A percentile compares a stretch with the other conserved stretches of the same genome.
Evolutionary conservation across 2,797 vertebrate species (phyloP).

Genomic region (Threskiornis aethiopicus): DNA sequence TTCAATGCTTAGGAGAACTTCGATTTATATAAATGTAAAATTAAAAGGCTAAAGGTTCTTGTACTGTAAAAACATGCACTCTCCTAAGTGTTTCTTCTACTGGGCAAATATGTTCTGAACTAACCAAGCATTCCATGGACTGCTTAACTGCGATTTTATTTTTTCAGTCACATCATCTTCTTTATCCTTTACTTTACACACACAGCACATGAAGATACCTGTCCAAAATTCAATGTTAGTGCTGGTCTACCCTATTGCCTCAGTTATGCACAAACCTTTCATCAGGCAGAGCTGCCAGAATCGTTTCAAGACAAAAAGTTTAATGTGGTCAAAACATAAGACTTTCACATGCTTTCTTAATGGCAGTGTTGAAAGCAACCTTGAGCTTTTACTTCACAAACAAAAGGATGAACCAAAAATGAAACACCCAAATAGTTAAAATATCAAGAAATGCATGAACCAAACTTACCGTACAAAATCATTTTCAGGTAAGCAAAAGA

Average conservation of each 20-base stretch:
- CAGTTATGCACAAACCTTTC: not conserved
- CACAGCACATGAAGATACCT: rapidly evolving
- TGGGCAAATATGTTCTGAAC: not conserved
- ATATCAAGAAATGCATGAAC: not conserved
- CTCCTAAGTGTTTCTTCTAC: not conserved
- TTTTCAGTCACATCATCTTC: not conserved
- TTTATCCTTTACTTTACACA: not conserved
- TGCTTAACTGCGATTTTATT: not conserved
- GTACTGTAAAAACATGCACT: not conserved
- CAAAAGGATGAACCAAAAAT: not conserved
- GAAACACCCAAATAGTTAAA: not conserved
- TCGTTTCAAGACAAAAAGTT: not conserved
- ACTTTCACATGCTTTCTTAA: not conserved
- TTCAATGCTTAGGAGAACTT: not conserved
- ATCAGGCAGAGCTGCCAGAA: not conserved
- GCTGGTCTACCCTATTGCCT: not conserved
- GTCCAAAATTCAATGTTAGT: not conserved
- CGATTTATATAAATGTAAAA: not conserved
- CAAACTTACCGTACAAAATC: not conserved
- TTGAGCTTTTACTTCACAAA: not conserved
- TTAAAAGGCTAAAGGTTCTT: not conserved
- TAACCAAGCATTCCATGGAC: not conserved
- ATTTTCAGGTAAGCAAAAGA: not conserved
- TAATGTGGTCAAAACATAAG: not conserved
- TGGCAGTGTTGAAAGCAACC: too few relatives aligned